Evolutionary conservation across 2,797 vertebrate species (phyloP), one percentile per base, ranked within the genome.

Genomic region (Parotocinclus haroldoi): DNA sequence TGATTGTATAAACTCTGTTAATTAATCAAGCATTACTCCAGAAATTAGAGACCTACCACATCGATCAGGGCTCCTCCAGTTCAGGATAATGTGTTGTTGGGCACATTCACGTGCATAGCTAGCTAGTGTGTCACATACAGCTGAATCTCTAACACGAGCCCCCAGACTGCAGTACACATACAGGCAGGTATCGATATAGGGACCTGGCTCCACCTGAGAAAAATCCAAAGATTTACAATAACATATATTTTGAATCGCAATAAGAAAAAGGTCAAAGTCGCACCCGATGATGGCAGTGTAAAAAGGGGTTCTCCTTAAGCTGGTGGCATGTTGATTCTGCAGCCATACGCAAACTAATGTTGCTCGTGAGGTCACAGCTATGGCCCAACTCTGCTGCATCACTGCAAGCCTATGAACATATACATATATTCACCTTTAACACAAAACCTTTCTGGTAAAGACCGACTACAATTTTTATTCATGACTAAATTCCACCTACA

Each of bases 51-150:
- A 51, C 69, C 0, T 83, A 95, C 95, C 92, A 14, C 95, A 98
- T 38, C 94, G 84, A 2, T 77, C 79, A 0, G 78, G 73, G 7
- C 56, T 84, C 53, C 95, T 90, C 95, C 96, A 98, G 66, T 10
- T 54, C 10, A 93, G 0, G 8, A 84, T 38, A 66, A 88, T 11
- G 0, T 82, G 88, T 11, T 78, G 84, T 48, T 88, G 89, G 46
- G 91, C 91, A 45, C 96, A 96, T 61, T 93, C 93, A 5, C 90
- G 89, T 39, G 87, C 84, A 0, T 95, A 96, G 78, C 80, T 88
- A 53, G 93, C 89, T n/a, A 96, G 78, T 0, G 93, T 95, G 80
- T 91, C 84, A 0, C 95, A 96, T 68, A 90, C 80, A 0, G 87
- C 84, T 0, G 48, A 27, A 0, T 67, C 72, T 7, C 78, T 81